Conservation (phyloP, 2,797 vertebrate genomes). For the Anas bahamensis region DNA sequence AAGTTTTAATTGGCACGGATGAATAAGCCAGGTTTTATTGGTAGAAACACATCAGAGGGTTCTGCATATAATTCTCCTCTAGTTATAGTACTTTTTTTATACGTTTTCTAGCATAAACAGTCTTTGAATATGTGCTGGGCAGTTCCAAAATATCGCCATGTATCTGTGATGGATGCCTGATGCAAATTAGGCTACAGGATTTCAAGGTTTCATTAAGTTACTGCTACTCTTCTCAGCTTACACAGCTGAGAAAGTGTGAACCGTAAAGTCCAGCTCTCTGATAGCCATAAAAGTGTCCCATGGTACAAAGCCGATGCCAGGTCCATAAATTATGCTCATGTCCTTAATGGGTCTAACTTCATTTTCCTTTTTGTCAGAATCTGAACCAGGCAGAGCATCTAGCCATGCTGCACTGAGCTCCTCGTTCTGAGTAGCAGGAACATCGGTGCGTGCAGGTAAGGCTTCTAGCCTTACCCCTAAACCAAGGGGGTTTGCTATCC, state of each 20-base stretch:
- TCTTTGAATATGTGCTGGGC: neutral
- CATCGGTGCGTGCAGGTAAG: neutral
- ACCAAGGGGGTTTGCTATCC: neutral
- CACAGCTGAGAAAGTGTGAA: neutral
- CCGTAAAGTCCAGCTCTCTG: neutral
- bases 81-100: neutral
- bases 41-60: neutral
- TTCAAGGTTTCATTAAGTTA: neutral
- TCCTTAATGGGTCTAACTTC: neutral
- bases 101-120: neutral
- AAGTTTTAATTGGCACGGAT: neutral
- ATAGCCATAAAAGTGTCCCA: neutral
- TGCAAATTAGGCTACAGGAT: neutral
- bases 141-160: rapidly evolving
- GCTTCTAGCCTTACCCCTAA: neutral
- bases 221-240: neutral
- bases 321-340: neutral
- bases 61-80: neutral
- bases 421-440: neutral
- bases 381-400: neutral
- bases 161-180: neutral
- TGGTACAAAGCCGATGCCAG: neutral
- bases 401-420: neutral
- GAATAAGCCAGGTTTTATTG: neutral
- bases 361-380: neutral